A percentile compares a stretch with the other conserved stretches of the same genome.
Evolutionary conservation across 2,113 vertebrate genomes (phyloP).

Genomic region (Galeopterus variegatus): DNA sequence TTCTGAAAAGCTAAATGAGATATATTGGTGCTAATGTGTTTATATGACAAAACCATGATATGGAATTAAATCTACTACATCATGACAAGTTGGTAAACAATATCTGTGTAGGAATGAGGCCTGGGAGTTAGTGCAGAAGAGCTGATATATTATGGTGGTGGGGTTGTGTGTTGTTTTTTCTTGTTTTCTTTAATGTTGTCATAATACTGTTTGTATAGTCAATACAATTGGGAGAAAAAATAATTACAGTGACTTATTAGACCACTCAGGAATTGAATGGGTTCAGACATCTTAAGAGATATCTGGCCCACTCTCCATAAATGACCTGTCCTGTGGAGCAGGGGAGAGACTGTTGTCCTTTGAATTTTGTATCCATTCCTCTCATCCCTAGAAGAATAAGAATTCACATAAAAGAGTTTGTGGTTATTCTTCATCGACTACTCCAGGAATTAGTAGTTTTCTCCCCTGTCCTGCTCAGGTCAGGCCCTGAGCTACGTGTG

Average conservation of each 20-base stretch:
- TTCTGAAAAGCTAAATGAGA: not conserved
- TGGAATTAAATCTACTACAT: not conserved
- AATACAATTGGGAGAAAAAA: not conserved
- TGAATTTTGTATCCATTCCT: not conserved
- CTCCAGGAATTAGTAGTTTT: not conserved
- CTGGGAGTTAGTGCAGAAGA: not conserved
- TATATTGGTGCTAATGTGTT: not conserved
- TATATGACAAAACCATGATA: not conserved
- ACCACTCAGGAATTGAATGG: not conserved
- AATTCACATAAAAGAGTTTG: not conserved
- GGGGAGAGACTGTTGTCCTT: not conserved
- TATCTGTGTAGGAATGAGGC: not conserved
- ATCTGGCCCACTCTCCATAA: not conserved
- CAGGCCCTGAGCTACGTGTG: constrained; percentile 44
- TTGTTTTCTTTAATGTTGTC: not conserved
- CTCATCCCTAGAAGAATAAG: not conserved
- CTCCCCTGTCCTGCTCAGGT: not conserved
- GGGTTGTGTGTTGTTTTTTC: not conserved
- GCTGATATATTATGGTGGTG: not conserved
- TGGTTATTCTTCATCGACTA: not conserved
- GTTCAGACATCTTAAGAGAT: not conserved
- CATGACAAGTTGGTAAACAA: not conserved
- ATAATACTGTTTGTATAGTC: not conserved
- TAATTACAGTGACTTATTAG: not conserved
- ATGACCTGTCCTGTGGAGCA: not conserved